These are phyloP conservation scores for Odontocerum albicorne DNA, from an alignment of 2,888 invertebrate genomes.

Conservation along the genomic window DNA sequence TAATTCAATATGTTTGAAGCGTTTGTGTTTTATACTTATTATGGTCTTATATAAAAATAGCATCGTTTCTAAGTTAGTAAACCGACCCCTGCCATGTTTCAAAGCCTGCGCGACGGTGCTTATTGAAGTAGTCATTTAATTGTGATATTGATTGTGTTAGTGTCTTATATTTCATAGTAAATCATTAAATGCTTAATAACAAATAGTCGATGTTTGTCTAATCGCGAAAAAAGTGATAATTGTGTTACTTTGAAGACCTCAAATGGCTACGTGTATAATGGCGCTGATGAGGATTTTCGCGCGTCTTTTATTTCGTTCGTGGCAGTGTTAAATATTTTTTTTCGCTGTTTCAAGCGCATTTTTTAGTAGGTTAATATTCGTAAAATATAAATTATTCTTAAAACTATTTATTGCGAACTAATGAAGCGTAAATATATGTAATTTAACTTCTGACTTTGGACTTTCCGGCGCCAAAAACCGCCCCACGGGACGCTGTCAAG, in stretches of 20 bases:
- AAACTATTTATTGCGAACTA: not conserved
- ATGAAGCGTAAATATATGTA: not conserved
- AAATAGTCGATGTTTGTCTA: too few species aligned
- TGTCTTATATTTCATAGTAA: too few species aligned
- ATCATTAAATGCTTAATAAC: too few species aligned
- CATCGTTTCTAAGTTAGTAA: too few species aligned
- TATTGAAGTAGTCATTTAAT: too few species aligned
- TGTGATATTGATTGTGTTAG: too few species aligned
- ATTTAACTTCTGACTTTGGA: not conserved
- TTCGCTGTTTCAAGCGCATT: not conserved
- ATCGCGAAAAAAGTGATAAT: too few species aligned
- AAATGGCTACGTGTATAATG: slow-evolving; percentile 61
- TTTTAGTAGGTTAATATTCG: not conserved
- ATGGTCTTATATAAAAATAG: too few species aligned
- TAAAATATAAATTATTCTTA: slow-evolving; percentile 1
- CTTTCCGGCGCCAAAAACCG: slow-evolving; percentile 30
- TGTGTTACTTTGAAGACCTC: too few species aligned
- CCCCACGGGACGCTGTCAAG: slow-evolving; percentile 22
- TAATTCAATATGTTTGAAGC: not conserved
- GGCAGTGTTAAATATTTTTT: slow-evolving; percentile 42
- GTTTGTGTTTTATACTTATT: not conserved
- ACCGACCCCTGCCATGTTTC: too few species aligned
- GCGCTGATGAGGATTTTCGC: slow-evolving; percentile 58
- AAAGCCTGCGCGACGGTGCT: too few species aligned
- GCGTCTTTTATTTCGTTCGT: slow-evolving; percentile 52